A percentile compares a stretch with the other conserved stretches of the same genome.
Evolutionary conservation across 2,888 invertebrate genomes (phyloP).

Genomic region (Agrenia bidenticulata): DNA sequence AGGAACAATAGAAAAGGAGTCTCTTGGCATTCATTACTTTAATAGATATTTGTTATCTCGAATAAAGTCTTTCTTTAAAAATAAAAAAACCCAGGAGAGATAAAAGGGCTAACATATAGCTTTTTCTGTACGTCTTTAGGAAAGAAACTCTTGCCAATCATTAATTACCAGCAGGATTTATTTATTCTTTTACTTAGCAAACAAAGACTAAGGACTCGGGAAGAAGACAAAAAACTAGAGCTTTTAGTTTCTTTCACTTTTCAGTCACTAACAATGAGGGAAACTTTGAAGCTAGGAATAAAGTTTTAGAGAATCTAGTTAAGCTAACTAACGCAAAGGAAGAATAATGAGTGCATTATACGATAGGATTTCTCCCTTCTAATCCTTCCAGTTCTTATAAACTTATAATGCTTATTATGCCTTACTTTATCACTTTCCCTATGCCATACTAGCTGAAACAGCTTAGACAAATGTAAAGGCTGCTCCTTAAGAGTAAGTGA

Average conservation of each 20-base stretch:
- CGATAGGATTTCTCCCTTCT: constrained; percentile 16
- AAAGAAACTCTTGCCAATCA: not conserved
- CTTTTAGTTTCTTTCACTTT: constrained; percentile 11
- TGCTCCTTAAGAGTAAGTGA: no score
- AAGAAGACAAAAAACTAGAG: not conserved
- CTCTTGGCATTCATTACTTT: constrained; percentile 38
- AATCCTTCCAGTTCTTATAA: constrained; percentile 10
- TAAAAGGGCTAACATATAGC: no score
- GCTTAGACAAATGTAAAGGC: no score
- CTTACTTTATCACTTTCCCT: not conserved
- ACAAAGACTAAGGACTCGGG: not conserved
- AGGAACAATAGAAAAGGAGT: constrained; percentile 15
- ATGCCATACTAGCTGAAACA: not conserved
- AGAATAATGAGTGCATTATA: constrained; percentile 43
- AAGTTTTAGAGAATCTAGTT: constrained; percentile 11
- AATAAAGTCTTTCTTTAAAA: not conserved
- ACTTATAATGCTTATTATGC: no score
- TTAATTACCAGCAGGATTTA: constrained; percentile 15
- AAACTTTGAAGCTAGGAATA: not conserved
- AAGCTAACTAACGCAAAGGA: constrained; percentile 30
- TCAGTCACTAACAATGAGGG: constrained; percentile 1
- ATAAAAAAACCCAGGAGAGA: no score
- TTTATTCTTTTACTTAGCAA: constrained; percentile 14
- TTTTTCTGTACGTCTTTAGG: not conserved
- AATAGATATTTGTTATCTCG: constrained; percentile 37